Conservation (phyloP, 2,113 vertebrate genomes). For the Atractosteus spatula region DNA sequence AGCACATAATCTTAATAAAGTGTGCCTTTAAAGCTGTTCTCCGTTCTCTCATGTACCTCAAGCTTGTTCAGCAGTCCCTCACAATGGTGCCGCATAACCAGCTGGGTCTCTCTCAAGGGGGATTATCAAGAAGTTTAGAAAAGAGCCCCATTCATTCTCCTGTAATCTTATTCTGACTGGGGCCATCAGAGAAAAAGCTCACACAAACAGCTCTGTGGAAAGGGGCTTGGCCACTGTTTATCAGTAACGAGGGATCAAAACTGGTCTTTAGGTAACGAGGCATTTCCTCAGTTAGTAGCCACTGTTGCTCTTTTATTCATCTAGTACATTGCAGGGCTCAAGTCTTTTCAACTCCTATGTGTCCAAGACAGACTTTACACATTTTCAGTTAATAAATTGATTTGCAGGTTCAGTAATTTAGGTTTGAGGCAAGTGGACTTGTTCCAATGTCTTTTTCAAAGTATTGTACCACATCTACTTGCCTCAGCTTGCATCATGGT, state of each 20-base stretch:
- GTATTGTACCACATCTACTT: too few species aligned
- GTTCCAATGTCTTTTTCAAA: too few species aligned
- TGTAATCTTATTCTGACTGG: constrained; percentile 54
- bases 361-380: too few species aligned
- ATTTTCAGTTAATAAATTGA: too few species aligned
- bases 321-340: too few species aligned
- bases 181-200: not conserved
- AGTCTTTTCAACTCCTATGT: too few species aligned
- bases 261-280: not conserved
- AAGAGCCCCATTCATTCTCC: constrained; percentile 51
- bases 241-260: not conserved
- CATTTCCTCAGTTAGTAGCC: not conserved
- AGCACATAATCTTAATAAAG: too few species aligned
- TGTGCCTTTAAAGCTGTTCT: too few species aligned
- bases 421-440: too few species aligned
- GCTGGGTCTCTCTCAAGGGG: constrained; percentile 29
- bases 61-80: constrained; percentile 1
- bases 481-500: too few species aligned
- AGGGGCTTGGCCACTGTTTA: not conserved
- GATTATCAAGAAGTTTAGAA: constrained; percentile 39
- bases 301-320: too few species aligned
- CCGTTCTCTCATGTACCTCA: not conserved
- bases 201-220: not conserved
- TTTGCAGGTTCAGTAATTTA: too few species aligned
- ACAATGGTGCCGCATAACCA: constrained; percentile 7